phyloP scores from a whole-genome alignment of 2,888 invertebrate species.

The Volucella inanis region DNA sequence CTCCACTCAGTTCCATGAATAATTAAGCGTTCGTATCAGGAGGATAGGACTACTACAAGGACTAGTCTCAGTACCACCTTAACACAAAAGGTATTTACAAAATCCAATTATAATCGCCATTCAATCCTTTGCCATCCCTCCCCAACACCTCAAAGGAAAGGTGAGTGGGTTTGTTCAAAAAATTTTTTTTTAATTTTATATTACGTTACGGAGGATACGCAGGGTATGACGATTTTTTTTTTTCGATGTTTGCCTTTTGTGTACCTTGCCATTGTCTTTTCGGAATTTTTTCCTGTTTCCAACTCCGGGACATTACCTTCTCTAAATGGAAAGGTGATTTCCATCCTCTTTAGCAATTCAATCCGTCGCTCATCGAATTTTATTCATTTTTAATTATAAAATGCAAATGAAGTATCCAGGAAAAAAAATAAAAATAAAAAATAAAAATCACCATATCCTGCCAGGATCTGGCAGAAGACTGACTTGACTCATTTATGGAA shows the following conservation, averaged over 20 bases:
- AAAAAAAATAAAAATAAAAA: background rate
- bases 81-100: constrained; percentile 16
- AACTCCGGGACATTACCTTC: background rate
- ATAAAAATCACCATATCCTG: background rate
- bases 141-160: no score
- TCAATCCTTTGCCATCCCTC: constrained; percentile 3
- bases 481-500: no score
- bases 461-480: background rate
- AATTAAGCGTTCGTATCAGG: constrained; percentile 33
- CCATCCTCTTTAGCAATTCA: background rate
- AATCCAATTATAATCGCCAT: constrained; percentile 45
- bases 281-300: background rate
- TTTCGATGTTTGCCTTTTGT: background rate
- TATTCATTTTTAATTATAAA: constrained; percentile 65
- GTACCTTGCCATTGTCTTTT: background rate
- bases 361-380: constrained; percentile 22
- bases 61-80: background rate
- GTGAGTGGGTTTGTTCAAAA: background rate
- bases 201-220: constrained; percentile 35
- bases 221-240: background rate
- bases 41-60: background rate
- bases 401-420: constrained; percentile 55
- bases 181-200: background rate
- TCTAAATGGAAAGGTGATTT: no score
- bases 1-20: constrained; percentile 8